phyloP scores from a whole-genome alignment of 2,888 invertebrate genomes.

The Molorchus minor region DNA sequence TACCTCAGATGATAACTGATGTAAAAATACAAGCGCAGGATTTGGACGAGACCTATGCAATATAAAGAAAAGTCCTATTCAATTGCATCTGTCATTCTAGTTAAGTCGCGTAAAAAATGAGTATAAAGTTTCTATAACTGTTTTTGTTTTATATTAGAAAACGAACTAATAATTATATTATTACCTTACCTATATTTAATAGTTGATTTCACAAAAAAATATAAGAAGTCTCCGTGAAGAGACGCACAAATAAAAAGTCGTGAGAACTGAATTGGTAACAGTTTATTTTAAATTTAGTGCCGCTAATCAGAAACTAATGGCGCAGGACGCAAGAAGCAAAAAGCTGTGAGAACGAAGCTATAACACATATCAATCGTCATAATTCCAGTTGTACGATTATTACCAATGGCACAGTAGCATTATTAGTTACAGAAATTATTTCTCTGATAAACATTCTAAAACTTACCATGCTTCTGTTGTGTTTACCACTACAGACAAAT shows the following conservation, averaged over 20 bases:
- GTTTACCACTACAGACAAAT: constrained; percentile 65
- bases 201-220: too few species aligned
- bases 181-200: not conserved
- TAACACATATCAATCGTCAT: not conserved
- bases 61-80: too few species aligned
- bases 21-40: too few species aligned
- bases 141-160: not conserved
- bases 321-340: not conserved
- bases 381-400: not conserved
- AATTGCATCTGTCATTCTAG: too few species aligned
- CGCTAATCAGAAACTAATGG: not conserved
- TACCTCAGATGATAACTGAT: too few species aligned
- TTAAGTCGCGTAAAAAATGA: too few species aligned
- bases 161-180: not conserved
- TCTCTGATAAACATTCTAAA: not conserved
- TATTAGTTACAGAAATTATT: not conserved
- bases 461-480: constrained; percentile 61
- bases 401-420: too few species aligned
- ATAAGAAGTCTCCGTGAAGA: too few species aligned
- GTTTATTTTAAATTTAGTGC: not conserved
- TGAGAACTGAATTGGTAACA: too few species aligned
- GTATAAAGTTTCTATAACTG: too few species aligned
- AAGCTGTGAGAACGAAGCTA: not conserved
- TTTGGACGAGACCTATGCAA: too few species aligned
- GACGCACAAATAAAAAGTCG: too few species aligned